Conservation (phyloP, 2,113 vertebrate genomes). For the Nymphicus hollandicus region DNA sequence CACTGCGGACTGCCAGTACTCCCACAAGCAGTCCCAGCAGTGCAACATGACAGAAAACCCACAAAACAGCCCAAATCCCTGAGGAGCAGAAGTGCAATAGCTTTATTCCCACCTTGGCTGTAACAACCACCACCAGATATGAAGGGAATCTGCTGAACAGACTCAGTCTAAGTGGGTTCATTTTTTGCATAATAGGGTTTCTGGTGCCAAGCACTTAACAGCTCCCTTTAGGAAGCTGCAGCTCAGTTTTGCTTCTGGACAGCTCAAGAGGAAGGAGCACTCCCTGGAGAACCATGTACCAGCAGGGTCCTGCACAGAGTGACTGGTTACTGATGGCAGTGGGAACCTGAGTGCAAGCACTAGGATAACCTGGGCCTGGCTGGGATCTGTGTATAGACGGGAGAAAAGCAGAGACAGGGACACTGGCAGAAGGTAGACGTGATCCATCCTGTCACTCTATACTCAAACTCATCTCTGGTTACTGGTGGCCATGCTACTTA, state of each 20-base stretch:
- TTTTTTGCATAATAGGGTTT: background rate
- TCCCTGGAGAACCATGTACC: background rate
- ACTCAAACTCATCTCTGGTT: background rate
- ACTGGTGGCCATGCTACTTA: background rate
- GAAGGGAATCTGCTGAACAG: background rate
- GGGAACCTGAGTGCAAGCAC: background rate
- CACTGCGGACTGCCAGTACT: accelerated
- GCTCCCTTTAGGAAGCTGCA: background rate
- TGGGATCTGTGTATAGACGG: background rate
- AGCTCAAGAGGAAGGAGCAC: background rate
- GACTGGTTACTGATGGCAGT: accelerated
- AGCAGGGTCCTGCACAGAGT: background rate
- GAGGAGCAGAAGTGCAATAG: background rate
- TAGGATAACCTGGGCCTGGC: background rate
- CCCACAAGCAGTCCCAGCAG: background rate
- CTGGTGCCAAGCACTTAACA: background rate
- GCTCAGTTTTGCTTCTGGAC: background rate
- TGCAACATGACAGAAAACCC: background rate
- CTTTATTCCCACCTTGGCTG: background rate
- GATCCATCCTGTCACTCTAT: background rate
- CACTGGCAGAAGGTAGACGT: background rate
- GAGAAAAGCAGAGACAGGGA: background rate
- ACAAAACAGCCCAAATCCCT: background rate
- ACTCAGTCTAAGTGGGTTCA: background rate
- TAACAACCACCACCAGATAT: background rate